Evolutionary conservation across 1,140 invertebrate genomes (phyloP).

Genomic region (Calliphora vicina): DNA sequence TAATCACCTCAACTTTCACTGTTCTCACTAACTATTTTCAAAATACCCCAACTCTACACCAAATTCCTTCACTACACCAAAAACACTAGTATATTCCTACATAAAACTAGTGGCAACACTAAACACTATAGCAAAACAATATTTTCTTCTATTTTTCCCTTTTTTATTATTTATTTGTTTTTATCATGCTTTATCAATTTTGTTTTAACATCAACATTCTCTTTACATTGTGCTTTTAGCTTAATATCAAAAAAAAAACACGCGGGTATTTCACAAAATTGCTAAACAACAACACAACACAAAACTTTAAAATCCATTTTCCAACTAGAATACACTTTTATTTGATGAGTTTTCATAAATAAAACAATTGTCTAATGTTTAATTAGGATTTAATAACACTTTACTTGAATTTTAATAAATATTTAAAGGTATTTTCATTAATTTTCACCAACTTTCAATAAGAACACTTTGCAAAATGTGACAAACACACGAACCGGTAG

Average conservation of each 20-base stretch:
- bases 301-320: background rate
- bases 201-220: background rate
- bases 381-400: background rate
- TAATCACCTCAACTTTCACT: too few relatives aligned
- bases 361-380: background rate
- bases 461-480: slow-evolving; percentile 9
- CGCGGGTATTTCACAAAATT: background rate
- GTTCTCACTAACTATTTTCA: too few relatives aligned
- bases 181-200: background rate
- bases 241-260: background rate
- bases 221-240: background rate
- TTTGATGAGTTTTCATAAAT: background rate
- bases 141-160: background rate
- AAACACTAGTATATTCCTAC: background rate
- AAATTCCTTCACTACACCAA: too few relatives aligned
- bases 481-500: slow-evolving; percentile 8
- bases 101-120: background rate
- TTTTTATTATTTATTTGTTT: background rate
- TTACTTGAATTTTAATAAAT: background rate
- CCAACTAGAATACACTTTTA: background rate
- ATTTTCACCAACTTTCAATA: background rate
- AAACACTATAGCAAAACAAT: background rate
- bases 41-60: too few relatives aligned
- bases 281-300: background rate
- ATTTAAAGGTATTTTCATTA: background rate